Evolutionary conservation across 2,797 vertebrate species (phyloP), one percentile per base, ranked within the genome.

Genomic region (Trematomus bernacchii): DNA sequence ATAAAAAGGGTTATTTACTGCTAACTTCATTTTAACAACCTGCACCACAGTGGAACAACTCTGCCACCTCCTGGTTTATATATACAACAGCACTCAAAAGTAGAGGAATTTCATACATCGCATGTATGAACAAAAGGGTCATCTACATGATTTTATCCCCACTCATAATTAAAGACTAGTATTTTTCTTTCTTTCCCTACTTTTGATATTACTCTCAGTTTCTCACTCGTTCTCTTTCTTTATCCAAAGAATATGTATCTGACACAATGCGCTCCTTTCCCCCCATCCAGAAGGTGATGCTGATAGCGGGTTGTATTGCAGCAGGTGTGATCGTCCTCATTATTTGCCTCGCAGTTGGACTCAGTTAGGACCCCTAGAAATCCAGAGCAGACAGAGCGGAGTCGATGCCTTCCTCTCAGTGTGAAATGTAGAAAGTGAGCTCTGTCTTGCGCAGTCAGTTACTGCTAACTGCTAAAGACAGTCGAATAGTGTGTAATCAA

Each of bases 271-370:
- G 63, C 47, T 80, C 68, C 58, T 68, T 83, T 63, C 57, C 50
- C 65, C 60, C 73, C 53, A 73, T 83, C 72, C 95, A 96, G 95
- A 96, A 95, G 87, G 63, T 89, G 91, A 90, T 96, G 73, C 88
- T 95, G 76, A 92, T 95, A 82, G 93, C 89, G 61, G 86, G 89
- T 68, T 96, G 95, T 86, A 63, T 94, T 71, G 91, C 90, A 16
- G 66, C 87, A 18, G 91, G 89, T 85, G 44, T 95, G 65, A 81
- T 65, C 71, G 59, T 95, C 89, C 88, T 96, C 84, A 86, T 94
- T 90, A 86, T 95, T 83, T 83, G 84, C 23, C 90, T 96, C 16
- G 84, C 91, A 63, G 73, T 91, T 50, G 93, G 90, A 80, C 87
- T 96, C 85, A 92, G 86, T 89, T 96, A 92, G 80, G 64, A 57